phyloP scores from a whole-genome alignment of 1,140 invertebrate species.

The Bombus superbus region DNA sequence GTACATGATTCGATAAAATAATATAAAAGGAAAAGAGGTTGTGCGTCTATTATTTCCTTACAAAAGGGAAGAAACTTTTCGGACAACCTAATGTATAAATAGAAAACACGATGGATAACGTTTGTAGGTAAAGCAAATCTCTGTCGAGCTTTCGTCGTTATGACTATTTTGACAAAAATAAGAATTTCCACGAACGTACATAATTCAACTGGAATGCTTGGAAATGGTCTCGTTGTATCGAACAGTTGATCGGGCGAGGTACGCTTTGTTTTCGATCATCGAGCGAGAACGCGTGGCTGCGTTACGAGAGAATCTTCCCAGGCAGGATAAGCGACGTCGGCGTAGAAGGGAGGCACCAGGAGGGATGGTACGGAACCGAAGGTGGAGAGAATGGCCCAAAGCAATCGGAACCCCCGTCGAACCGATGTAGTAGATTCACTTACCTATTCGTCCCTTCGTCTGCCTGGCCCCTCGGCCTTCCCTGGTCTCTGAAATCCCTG shows the following conservation, averaged over 20 bases:
- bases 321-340: constrained; percentile 46
- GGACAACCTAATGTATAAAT: too few species aligned
- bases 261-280: constrained; percentile 47
- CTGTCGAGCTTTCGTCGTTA: too few species aligned
- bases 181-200: too few species aligned
- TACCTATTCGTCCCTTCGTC: constrained; percentile 67
- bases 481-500: constrained; percentile 49
- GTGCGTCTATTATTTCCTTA: too few species aligned
- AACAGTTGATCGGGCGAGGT: not conserved
- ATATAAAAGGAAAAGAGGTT: too few species aligned
- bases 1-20: too few species aligned
- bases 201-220: too few species aligned
- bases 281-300: constrained; percentile 25
- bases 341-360: constrained; percentile 4
- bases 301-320: constrained; percentile 24
- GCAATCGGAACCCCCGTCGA: constrained; percentile 68
- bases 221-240: not conserved
- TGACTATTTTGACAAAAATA: too few species aligned
- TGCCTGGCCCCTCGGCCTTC: constrained; percentile 31
- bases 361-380: constrained; percentile 30
- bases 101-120: too few species aligned
- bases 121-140: too few species aligned
- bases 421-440: constrained; percentile 72
- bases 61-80: too few species aligned
- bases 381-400: constrained; percentile 64